Percentiles rank a stretch among this genome's conserved stretches.
Evolutionary conservation across 2,113 vertebrate species (phyloP).

Genomic region (Equus quagga): DNA sequence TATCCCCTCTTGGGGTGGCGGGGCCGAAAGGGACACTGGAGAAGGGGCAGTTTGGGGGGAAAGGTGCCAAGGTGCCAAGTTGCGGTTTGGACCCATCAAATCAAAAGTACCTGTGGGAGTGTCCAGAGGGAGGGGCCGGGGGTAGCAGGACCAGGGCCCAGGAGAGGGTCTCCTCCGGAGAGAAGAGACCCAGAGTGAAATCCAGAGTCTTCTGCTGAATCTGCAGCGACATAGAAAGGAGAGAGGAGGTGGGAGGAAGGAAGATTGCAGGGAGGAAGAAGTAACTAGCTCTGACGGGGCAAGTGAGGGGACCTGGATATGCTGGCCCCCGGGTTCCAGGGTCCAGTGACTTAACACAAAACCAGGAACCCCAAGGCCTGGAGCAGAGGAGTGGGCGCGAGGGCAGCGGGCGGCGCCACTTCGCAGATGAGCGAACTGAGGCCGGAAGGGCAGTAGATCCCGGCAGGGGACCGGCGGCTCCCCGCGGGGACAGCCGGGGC

Average conservation of each 20-base stretch:
- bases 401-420: neutral
- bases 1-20: neutral
- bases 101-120: neutral
- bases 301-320: neutral
- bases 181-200: neutral
- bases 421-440: neutral
- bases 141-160: accelerated
- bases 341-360: neutral
- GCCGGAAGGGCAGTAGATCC: accelerated
- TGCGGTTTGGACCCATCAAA: neutral
- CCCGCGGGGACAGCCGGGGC: neutral
- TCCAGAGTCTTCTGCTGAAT: neutral
- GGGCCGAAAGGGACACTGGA: neutral
- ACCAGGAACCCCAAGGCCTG: neutral
- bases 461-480: accelerated
- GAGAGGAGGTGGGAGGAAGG: too few species aligned
- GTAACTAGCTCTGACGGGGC: accelerated
- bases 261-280: too few species aligned
- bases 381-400: accelerated
- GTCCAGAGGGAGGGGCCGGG: too few species aligned
- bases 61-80: too few species aligned
- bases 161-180: neutral
- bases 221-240: neutral
- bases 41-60: neutral
- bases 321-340: neutral